Evolutionary conservation across 2,113 vertebrate genomes (phyloP).

Genomic region (Grus americana): DNA sequence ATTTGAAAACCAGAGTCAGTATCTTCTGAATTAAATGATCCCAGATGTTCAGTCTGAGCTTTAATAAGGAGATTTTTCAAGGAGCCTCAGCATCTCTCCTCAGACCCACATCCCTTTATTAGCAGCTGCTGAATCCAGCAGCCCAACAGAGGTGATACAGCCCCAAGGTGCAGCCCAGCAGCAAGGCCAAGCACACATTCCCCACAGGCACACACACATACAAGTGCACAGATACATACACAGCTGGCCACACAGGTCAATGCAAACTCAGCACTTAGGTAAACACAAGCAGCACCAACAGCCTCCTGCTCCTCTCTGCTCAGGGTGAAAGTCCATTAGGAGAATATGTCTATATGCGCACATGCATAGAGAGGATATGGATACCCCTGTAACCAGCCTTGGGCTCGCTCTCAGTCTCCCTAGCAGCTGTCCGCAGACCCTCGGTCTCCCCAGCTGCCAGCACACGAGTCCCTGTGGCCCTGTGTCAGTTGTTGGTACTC

Average conservation of each 20-base stretch:
- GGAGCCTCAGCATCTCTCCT: background rate
- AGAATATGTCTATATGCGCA: fast-evolving
- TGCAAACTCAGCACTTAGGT: background rate
- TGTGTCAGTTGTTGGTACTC: background rate
- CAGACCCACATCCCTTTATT: background rate
- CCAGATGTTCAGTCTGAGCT: background rate
- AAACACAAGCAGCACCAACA: background rate
- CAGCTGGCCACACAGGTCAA: background rate
- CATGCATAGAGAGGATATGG: fast-evolving
- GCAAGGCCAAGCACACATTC: fast-evolving
- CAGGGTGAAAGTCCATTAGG: background rate
- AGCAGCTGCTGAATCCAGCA: background rate
- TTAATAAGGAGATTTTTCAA: background rate
- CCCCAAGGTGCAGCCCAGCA: too few species aligned
- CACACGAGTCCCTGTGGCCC: fast-evolving
- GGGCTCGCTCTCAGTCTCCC: fast-evolving
- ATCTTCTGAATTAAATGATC: background rate
- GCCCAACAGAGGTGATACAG: fast-evolving
- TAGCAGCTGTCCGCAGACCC: background rate
- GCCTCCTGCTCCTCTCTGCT: background rate
- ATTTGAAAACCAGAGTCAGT: background rate
- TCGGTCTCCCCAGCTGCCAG: background rate
- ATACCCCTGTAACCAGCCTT: too few species aligned
- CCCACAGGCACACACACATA: background rate
- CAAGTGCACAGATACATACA: background rate